Percentiles rank a stretch among this genome's conserved stretches.
Conservation (phyloP, 1,140 invertebrate species). For the Drosophila obscura region DNA sequence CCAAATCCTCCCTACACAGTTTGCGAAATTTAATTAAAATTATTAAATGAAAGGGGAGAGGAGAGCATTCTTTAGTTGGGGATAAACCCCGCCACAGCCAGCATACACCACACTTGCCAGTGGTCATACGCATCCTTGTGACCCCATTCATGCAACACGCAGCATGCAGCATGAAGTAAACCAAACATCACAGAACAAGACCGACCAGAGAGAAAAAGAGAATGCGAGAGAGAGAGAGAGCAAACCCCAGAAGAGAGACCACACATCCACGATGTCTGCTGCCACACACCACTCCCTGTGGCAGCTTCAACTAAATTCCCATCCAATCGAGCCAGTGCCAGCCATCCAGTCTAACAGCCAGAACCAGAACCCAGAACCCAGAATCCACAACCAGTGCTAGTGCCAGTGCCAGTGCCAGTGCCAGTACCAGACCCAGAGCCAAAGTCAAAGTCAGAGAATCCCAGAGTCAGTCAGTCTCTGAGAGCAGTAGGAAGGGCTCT, state of each 20-base stretch:
- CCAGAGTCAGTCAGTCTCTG: slow-evolving; percentile 73
- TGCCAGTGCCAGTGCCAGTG: slow-evolving; percentile 29
- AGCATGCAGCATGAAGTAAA: slow-evolving; percentile 29
- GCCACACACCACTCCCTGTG: not conserved
- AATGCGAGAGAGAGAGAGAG: slow-evolving; percentile 13
- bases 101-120: too few relatives aligned
- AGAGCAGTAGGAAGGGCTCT: slow-evolving; percentile 34
- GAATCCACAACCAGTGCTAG: slow-evolving; percentile 36
- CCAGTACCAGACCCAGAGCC: slow-evolving; percentile 30
- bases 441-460: slow-evolving; percentile 58
- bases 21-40: too few relatives aligned
- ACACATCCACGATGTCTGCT: slow-evolving; percentile 11
- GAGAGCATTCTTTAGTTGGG: too few relatives aligned
- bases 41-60: too few relatives aligned
- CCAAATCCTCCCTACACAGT: not conserved
- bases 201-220: slow-evolving; percentile 37
- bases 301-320: slow-evolving; percentile 27
- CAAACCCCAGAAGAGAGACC: slow-evolving; percentile 22
- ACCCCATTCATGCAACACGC: slow-evolving; percentile 22
- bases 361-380: too few relatives aligned
- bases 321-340: slow-evolving; percentile 24
- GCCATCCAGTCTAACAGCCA: slow-evolving; percentile 65
- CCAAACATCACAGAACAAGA: slow-evolving; percentile 49
- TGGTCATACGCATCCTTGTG: too few relatives aligned
- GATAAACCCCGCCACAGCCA: too few relatives aligned